Evolutionary conservation across 92 coral and sea anemone genomes (phyloP).

Genomic region (Palythoa caribaeorum): DNA sequence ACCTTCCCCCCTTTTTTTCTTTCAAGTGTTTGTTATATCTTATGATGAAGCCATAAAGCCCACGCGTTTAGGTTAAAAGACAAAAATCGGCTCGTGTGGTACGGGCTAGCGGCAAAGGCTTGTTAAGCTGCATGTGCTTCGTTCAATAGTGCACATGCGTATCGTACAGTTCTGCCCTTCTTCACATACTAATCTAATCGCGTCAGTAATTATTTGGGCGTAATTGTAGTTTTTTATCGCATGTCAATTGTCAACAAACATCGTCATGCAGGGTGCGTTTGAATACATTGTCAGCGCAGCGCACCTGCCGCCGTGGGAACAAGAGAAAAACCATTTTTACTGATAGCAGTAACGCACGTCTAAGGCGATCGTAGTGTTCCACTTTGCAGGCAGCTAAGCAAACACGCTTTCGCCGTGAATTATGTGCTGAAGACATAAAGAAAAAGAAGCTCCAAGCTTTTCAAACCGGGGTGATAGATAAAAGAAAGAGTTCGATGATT

Average conservation of each 20-base stretch:
- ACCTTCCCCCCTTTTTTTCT: too few species aligned
- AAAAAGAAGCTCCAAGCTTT: background rate
- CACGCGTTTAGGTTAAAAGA: too few species aligned
- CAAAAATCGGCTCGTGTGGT: too few species aligned
- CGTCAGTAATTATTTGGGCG: background rate
- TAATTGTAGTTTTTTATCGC: background rate
- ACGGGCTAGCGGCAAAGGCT: too few species aligned
- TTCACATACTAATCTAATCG: background rate
- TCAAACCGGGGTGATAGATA: background rate
- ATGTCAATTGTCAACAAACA: background rate
- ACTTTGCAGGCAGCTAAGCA: background rate
- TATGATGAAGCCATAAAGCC: too few species aligned
- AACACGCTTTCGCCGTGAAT: background rate
- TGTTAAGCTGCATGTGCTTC: background rate
- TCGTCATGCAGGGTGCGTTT: background rate
- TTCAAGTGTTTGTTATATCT: too few species aligned
- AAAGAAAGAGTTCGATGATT: background rate
- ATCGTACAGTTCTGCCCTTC: background rate
- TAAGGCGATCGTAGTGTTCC: background rate
- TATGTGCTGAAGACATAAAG: background rate
- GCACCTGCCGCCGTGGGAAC: conserved; percentile 5
- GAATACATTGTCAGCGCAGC: background rate
- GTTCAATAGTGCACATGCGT: background rate
- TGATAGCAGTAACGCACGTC: background rate
- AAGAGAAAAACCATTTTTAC: background rate